phyloP scores from a whole-genome alignment of 2,888 invertebrate species.

The Ectemnius continuus region DNA sequence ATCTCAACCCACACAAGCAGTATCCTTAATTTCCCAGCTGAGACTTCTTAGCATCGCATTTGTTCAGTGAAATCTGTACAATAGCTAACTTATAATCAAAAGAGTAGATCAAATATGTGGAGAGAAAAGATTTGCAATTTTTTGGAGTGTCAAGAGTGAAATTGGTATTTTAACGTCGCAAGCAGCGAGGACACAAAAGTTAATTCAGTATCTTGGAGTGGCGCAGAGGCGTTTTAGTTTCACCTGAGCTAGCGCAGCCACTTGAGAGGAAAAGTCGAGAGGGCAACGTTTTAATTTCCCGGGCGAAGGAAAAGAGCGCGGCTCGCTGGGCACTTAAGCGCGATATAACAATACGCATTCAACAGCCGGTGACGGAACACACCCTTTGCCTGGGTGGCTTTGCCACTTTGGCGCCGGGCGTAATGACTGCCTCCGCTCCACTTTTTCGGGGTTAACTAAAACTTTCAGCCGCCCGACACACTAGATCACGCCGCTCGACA shows the following conservation, averaged over 20 bases:
- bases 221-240: not conserved
- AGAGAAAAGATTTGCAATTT: not conserved
- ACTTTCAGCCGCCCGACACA: conserved; percentile 54
- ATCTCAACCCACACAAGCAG: too few relatives aligned
- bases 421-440: conserved; percentile 1
- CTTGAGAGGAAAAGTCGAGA: not conserved
- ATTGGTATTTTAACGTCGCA: too few relatives aligned
- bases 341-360: conserved; percentile 2
- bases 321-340: conserved; percentile 3
- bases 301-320: not conserved
- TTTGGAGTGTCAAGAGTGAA: conserved; percentile 7
- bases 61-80: too few relatives aligned
- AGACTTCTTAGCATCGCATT: too few relatives aligned
- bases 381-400: conserved; percentile 26
- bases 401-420: conserved; percentile 23
- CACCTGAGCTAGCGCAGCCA: conserved; percentile 1
- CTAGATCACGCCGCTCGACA: conserved; percentile 49
- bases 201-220: not conserved
- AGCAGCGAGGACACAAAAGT: not conserved
- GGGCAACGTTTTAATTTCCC: conserved; percentile 1
- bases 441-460: conserved; percentile 59
- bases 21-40: too few relatives aligned
- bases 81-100: too few relatives aligned
- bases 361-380: not conserved
- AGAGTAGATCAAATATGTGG: too few relatives aligned